These are phyloP conservation scores for Octopus sinensis DNA, from an alignment of 1,140 invertebrate species.

Conservation along the genomic window DNA sequence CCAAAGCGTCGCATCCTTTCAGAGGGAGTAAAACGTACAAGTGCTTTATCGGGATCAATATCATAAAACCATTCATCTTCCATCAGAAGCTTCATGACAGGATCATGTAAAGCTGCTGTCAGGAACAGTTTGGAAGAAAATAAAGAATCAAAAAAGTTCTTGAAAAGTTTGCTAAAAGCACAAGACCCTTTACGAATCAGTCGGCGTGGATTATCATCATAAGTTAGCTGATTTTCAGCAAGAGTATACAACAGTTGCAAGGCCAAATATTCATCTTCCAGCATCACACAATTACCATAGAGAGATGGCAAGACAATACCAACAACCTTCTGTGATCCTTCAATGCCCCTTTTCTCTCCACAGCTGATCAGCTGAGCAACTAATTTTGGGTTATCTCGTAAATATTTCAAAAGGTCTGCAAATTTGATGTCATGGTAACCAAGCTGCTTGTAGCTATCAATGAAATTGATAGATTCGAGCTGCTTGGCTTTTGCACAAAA, in stretches of 20 bases:
- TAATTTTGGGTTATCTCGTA: conserved; percentile 77
- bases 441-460: conserved; percentile 80
- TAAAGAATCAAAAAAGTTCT: conserved; percentile 83
- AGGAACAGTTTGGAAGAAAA: conserved; percentile 89
- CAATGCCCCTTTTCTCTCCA: conserved; percentile 67
- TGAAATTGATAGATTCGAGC: conserved; percentile 75
- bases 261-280: conserved; percentile 77
- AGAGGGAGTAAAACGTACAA: conserved; percentile 69
- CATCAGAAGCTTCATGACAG: conserved; percentile 87
- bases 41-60: conserved; percentile 83
- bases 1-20: conserved; percentile 79
- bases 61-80: conserved; percentile 91
- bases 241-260: conserved; percentile 76
- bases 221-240: conserved; percentile 67
- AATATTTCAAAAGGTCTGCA: conserved; percentile 72
- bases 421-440: conserved; percentile 70
- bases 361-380: conserved; percentile 69
- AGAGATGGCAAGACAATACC: conserved; percentile 74
- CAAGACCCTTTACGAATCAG: conserved; percentile 80
- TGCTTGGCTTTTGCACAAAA: conserved; percentile 69
- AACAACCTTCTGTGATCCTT: conserved; percentile 53
- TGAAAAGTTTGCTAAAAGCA: conserved; percentile 86
- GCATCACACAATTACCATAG: conserved; percentile 77
- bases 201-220: conserved; percentile 78
- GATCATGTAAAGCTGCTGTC: conserved; percentile 83